Base-by-base conservation (phyloP, 1,140 invertebrate genomes). In the Trichogramma pretiosum region DNA sequence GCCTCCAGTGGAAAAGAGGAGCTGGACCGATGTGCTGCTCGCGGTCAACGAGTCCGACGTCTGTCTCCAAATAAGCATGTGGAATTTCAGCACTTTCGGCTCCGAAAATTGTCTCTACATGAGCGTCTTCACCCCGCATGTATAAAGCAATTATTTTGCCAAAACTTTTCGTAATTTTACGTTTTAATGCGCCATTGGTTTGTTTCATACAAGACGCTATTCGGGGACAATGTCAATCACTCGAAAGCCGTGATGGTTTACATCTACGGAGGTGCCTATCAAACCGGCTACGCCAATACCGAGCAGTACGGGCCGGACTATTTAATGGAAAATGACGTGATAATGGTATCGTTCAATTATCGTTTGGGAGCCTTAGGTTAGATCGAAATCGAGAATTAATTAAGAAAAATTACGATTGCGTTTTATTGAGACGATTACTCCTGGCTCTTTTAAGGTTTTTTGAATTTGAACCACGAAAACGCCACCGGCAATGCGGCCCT, bases 271-370 rank as follows among this genome's bases (percentile, higher is more conserved):
- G 68, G 68, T 17, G 50, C 44, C 7, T 67, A 56, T 39, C 23
- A 23, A 19, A 2, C 21, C 1, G 65, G 67, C 3, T 37, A 10
- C 32, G 39, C 53, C 17, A 48, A 41, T n/a, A 58, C 61, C 26
- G 48, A 54, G 18, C 46, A 65, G 0, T 78, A 79, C 48, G 76
- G 78, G n/a, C 77, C 79, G 3, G 78, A 82, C 54, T 77, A 80
- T 38, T 68, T 85, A 4, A 62, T 80, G 18, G 60, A 72, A 16
- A 68, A 84, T 57, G 75, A 77, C 37, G 65, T 85, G 2, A 64
- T 87, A 11, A 44, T 85, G 2, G 79, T 87, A 0, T 79, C 77
- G 2, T 65, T 85, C 2, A 85, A 85, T 60, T 87, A 87, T 63
- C 74, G 85, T 43, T 59, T 84, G 2, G 79, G 78, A 45, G 64